Evolutionary conservation across 2,888 invertebrate genomes (phyloP).

Genomic region (Plagodis pulveraria): DNA sequence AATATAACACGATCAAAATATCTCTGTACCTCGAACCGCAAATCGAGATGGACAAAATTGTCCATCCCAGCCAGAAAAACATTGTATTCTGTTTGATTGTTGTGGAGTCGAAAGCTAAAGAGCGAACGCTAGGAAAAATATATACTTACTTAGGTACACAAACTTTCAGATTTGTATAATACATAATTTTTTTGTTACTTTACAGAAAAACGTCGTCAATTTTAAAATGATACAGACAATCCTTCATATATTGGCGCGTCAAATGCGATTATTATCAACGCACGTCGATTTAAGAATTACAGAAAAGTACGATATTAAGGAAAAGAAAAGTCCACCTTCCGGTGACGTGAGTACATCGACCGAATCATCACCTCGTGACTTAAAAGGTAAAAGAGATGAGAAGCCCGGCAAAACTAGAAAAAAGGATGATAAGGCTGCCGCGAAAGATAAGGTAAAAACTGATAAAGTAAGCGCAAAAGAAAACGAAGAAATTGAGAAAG

Average conservation of each 20-base stretch:
- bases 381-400: neutral
- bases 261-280: conserved; percentile 65
- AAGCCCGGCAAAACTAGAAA: conserved; percentile 23
- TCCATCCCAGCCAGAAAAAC: too few relatives aligned
- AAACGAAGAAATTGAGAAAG: conserved; percentile 18
- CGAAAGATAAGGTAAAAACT: conserved; percentile 14
- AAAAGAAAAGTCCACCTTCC: conserved; percentile 14
- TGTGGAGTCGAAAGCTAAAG: too few relatives aligned
- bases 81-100: too few relatives aligned
- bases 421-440: conserved; percentile 26
- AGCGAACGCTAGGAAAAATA: too few relatives aligned
- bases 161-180: too few relatives aligned
- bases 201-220: conserved; percentile 60
- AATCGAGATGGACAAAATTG: too few relatives aligned
- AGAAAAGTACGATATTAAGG: conserved; percentile 14
- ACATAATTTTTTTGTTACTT: conserved; percentile 7
- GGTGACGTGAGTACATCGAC: neutral
- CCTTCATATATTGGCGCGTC: conserved; percentile 66
- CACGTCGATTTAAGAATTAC: conserved; percentile 57
- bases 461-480: conserved; percentile 18
- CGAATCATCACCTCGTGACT: neutral
- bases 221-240: conserved; percentile 66
- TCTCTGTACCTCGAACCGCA: neutral
- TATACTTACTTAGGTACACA: too few relatives aligned
- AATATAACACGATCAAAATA: neutral